Conservation (phyloP, 2,797 vertebrate genomes). For the Diplodus puntazzo region DNA sequence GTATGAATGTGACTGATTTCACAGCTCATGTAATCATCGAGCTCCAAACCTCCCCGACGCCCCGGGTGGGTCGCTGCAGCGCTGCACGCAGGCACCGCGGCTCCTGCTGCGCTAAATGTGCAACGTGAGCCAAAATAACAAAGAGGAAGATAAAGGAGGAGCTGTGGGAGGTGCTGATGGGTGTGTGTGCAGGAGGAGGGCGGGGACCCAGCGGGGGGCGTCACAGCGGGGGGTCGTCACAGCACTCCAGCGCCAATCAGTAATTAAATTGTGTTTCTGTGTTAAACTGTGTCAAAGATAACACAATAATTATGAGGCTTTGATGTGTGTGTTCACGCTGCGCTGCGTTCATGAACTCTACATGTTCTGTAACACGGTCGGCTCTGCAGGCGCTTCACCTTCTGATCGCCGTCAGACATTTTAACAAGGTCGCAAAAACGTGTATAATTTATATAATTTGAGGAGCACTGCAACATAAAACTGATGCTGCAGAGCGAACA, state of each 20-base stretch:
- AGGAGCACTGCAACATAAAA: too few species aligned
- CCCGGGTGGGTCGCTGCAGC: neutral
- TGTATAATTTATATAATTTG: too few species aligned
- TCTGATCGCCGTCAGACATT: too few species aligned
- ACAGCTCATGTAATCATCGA: conserved; percentile 14
- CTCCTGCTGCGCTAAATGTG: neutral
- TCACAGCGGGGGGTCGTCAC: neutral
- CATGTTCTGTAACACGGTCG: neutral
- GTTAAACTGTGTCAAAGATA: conserved; percentile 16
- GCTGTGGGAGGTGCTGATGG: neutral
- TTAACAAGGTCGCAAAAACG: too few species aligned
- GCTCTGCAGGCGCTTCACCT: neutral
- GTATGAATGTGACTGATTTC: conserved; percentile 14
- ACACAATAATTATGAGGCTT: conserved; percentile 6
- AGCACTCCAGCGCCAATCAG: neutral
- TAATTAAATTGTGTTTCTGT: conserved; percentile 7
- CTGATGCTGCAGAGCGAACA: too few species aligned
- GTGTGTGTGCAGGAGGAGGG: neutral
- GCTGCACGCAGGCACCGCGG: neutral
- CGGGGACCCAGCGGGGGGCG: neutral
- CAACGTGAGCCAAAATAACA: neutral
- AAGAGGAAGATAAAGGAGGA: neutral
- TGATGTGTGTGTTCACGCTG: neutral
- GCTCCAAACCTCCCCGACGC: neutral
- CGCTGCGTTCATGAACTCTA: neutral